Evolutionary conservation across 2,113 vertebrate species (phyloP).

Genomic region (Diphyllodes magnificus): DNA sequence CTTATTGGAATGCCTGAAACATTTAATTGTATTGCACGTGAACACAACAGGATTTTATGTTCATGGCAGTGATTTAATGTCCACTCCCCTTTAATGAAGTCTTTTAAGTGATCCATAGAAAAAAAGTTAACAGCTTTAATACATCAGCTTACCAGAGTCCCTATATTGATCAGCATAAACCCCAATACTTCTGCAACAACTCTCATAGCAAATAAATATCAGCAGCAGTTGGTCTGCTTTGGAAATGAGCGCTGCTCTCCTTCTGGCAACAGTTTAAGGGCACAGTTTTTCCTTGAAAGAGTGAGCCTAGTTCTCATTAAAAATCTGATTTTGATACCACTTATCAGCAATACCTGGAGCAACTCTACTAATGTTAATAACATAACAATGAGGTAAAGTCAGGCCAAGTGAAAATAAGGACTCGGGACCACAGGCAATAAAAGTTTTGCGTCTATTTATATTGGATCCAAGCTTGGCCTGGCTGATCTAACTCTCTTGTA

Average conservation of each 20-base stretch:
- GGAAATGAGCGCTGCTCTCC: background rate
- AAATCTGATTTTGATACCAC: background rate
- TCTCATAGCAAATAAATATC: background rate
- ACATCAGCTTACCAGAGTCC: background rate
- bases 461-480: background rate
- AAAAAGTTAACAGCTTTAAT: background rate
- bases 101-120: background rate
- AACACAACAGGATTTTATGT: background rate
- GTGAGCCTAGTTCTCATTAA: background rate
- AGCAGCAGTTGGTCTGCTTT: background rate
- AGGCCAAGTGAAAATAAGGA: background rate
- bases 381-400: background rate
- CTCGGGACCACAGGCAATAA: background rate
- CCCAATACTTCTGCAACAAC: background rate
- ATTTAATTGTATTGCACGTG: background rate
- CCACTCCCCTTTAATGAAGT: background rate
- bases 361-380: background rate
- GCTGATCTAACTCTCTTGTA: background rate
- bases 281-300: background rate
- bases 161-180: constrained; percentile 16
- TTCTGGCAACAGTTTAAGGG: background rate
- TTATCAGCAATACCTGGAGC: background rate
- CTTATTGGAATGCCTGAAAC: constrained; percentile 44
- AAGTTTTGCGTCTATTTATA: background rate
- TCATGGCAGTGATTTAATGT: background rate